Evolutionary conservation across 2,113 vertebrate genomes (phyloP).

Genomic region (Peromyscus maniculatus): DNA sequence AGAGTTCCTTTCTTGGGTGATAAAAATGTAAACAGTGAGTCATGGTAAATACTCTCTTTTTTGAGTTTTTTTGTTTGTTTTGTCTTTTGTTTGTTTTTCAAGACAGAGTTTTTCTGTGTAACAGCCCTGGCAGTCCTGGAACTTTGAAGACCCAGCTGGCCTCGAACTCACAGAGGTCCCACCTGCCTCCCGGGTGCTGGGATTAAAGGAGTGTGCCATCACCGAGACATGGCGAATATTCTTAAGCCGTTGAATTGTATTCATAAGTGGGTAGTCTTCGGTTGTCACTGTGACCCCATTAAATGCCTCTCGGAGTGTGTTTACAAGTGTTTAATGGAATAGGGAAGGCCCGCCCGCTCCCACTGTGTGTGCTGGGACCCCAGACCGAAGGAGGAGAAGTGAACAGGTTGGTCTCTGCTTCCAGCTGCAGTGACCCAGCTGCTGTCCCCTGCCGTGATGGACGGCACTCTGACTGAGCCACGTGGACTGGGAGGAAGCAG

Average conservation of each 20-base stretch:
- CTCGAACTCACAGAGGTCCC: background rate
- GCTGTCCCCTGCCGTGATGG: background rate
- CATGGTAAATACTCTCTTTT: background rate
- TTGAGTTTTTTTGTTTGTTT: background rate
- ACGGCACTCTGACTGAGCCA: accelerated
- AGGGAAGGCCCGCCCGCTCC: background rate
- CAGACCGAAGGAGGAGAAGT: background rate
- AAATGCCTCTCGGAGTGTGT: background rate
- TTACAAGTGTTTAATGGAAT: background rate
- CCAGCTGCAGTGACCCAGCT: background rate
- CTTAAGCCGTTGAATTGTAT: background rate
- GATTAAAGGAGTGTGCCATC: background rate
- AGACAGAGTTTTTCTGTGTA: background rate
- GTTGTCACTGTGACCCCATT: background rate
- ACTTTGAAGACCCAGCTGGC: background rate
- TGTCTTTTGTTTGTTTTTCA: background rate
- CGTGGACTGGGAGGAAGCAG: constrained; percentile 2
- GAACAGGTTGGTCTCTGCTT: background rate
- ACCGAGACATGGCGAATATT: background rate
- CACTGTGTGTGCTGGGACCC: background rate
- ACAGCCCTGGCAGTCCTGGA: background rate
- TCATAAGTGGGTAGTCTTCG: background rate
- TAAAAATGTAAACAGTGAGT: background rate
- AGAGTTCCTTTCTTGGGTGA: constrained; percentile 6
- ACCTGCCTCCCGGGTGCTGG: background rate